Conservation (phyloP, 2,888 invertebrate genomes). For the Conistra vaccinii region DNA sequence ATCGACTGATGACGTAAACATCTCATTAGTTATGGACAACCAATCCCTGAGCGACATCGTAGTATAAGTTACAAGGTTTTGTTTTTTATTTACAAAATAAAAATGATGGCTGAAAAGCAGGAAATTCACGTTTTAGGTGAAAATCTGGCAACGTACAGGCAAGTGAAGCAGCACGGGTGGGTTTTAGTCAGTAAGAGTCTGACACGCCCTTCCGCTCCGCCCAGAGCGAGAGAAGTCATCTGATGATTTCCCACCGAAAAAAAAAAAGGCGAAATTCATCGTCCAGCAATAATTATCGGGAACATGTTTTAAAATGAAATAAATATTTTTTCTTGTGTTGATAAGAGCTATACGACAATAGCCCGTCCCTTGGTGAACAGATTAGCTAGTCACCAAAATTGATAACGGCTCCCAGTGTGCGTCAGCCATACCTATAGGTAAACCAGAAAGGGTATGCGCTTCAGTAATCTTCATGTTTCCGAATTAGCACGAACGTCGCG, state of each 20-base stretch:
- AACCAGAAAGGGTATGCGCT: background rate
- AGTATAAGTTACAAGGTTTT: background rate
- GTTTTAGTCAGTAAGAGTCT: too few relatives aligned
- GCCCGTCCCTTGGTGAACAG: background rate
- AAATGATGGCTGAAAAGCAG: too few relatives aligned
- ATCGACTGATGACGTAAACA: slow-evolving; percentile 1
- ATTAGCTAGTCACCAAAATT: background rate
- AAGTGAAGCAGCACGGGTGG: too few relatives aligned
- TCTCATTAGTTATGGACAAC: background rate
- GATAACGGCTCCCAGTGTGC: background rate
- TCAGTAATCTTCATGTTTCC: background rate
- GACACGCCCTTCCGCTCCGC: too few relatives aligned
- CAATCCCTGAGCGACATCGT: slow-evolving; percentile 5
- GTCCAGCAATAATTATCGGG: background rate
- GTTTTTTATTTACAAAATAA: slow-evolving; percentile 11
- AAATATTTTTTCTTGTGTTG: background rate
- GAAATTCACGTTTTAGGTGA: background rate
- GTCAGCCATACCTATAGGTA: background rate
- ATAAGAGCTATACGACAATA: background rate
- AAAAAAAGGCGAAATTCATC: background rate
- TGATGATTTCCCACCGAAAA: too few relatives aligned
- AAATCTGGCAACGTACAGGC: too few relatives aligned
- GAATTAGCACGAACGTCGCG: background rate
- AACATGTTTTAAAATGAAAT: background rate
- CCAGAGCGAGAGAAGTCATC: too few relatives aligned